Base-by-base conservation (phyloP, 2,797 vertebrate genomes). In the Coregonus ussuriensis region DNA sequence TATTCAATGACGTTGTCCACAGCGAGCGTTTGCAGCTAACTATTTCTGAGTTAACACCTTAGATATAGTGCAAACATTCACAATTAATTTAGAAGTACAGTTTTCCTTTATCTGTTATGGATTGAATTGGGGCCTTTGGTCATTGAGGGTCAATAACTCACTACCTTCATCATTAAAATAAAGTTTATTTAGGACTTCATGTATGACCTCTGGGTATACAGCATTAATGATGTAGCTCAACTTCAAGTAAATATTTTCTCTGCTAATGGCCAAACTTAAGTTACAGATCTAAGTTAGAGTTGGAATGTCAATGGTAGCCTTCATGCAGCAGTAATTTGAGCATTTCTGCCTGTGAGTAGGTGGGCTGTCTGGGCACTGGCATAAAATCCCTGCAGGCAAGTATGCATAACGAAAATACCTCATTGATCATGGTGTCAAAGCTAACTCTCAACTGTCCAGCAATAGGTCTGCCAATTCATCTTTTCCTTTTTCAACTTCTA, bases 401-500 rank as follows among this genome's bases (percentile, higher is more conserved):
- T 78, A 66, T 63, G 65, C 0, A 29, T n/a, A 78, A 81, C 9
- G 56, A 85, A 84, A 88, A 83, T 77, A 78, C 71, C 76, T 83
- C 78, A 83, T 80, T 83, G 88, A 88, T 89, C 85, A 88, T n/a
- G 25, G 79, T 84, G 85, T 85, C 84, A 82, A 83, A 84, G 83
- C 56, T 77, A 80, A 88, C 71, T 80, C 80, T 87, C 79, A 85
- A 82, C 80, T 74, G 82, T 86, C 81, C 29, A 6, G 77, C 74
- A 59, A 71, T 6, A 78, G 53, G 68, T 77, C 77, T 21, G 74
- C 79, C 72, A 80, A 87, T 85, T 83, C 66, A 85, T 83, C 79
- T 81, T 51, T 63, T 31, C 47, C 81, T 81, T 84, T 71, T 81
- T 90, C 84, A 82, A 13, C 79, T 56, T 87, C 67, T 80, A 79